Evolutionary conservation across 2,888 invertebrate genomes (phyloP).

Genomic region (Xestia c-nigrum): DNA sequence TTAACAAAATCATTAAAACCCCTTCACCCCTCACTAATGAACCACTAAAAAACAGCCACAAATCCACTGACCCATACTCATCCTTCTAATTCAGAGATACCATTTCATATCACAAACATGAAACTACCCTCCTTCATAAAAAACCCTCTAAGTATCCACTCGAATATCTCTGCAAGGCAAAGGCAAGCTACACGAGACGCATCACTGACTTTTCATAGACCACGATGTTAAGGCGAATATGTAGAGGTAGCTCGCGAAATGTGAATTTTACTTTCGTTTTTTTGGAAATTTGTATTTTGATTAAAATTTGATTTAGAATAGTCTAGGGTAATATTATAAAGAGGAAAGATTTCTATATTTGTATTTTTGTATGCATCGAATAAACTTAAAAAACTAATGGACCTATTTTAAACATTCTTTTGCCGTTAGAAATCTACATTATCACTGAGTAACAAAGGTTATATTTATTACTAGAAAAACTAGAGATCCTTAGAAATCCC

Average conservation of each 20-base stretch:
- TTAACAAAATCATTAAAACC: conserved; percentile 15
- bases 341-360: no score
- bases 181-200: conserved; percentile 77
- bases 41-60: conserved; percentile 38
- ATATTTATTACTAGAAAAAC: no score
- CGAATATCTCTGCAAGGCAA: conserved; percentile 71
- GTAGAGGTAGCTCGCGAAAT: neutral
- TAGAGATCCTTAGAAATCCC: no score
- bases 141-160: conserved; percentile 76
- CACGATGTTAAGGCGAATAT: conserved; percentile 66
- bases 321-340: no score
- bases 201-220: conserved; percentile 85
- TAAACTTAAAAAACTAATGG: no score
- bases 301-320: neutral
- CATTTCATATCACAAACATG: conserved; percentile 64
- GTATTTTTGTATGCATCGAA: no score
- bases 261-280: neutral
- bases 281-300: neutral
- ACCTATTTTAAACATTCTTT: no score
- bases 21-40: conserved; percentile 41
- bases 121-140: conserved; percentile 65
- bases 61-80: conserved; percentile 45
- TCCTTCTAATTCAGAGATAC: conserved; percentile 51
- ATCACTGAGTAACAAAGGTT: no score
- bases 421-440: no score